Base-by-base conservation (phyloP, 2,888 invertebrate species). In the Mythimna loreyi region DNA sequence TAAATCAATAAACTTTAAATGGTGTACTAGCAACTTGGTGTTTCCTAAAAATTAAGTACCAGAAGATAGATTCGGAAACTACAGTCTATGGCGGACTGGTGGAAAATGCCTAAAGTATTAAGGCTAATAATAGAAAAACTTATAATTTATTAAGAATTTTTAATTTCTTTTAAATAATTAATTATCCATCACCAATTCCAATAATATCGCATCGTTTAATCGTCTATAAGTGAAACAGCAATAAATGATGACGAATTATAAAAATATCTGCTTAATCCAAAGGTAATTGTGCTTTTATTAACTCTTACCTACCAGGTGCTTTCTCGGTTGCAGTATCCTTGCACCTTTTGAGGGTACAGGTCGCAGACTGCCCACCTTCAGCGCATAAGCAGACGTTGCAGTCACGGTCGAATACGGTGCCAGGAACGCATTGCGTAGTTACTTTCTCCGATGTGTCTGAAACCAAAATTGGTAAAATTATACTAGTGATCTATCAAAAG, bases 351-450 rank as follows among this genome's bases (percentile, higher is more conserved):
- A 90, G 76, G 13, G 96, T 92, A 87, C 96, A 97, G 4, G 91
- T 85, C 0, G 96, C 96, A 72, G 90, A 91, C 21, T 87, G 87
- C 1, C 96, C 96, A 76, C 95, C 95, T 0, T 80, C 72, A 0
- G 92, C 91, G 83, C 96, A 96, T 13, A 90, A 92, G 80, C 97
- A 97, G 9, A 92, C 92, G 84, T 97, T 96, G 85, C 95, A 93
- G 9, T 87, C 89, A 47, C 88, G 89, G 40, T 93, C 85, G 82
- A 94, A 95, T 25, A 92, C 91, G 67, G 88, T 90, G 61, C 92
- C 93, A 0, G 96, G 91, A 1, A 79, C 84, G 75, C 95, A 96
- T n/a, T 91, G 78, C 28, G 84, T 80, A 2, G 79, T n/a, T 16
- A 91, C 81, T 47, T 88, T 84, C 2, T 86, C 85, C 6, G 91